Evolutionary conservation across 2,888 invertebrate species (phyloP), one percentile per base, ranked within the genome.

Genomic region (Acheta domesticus): DNA sequence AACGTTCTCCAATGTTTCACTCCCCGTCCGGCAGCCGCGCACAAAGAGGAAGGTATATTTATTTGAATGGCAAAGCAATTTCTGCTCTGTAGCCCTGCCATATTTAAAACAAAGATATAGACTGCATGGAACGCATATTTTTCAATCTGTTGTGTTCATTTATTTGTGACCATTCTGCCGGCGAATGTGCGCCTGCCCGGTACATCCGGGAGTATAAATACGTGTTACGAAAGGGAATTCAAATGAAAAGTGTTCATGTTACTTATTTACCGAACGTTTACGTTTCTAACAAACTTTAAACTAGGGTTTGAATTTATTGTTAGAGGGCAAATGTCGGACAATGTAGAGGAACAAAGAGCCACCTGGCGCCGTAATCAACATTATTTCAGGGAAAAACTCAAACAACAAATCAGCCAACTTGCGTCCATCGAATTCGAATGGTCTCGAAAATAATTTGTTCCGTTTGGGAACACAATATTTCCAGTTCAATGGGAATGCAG

Each of bases 21-120:
- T 62, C 62, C n/a, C 62, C 62, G n/a, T 14, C 62, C 62, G n/a
- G 16, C 14, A 62, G 62, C n/a, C n/a, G 16, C 62, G n/a, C 3
- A 62, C 62, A 62, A 62, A 62, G 62, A 62, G 62, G 62, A 62
- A 62, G 62, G 62, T 62, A 62, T 62, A 62, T 62, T 62, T 62
- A 62, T 62, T 62, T 62, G 62, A 62, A 62, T 62, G 62, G 62
- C 62, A 14, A 62, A 62, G 62, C 62, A 62, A 62, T 62, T 62
- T 62, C 62, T 14, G 62, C 16, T 62, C 62, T n/a, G 62, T n/a
- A n/a, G 62, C 62, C 36, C 62, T 62, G 62, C 62, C 62, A 62
- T 62, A 62, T 62, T 62, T 62, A 62, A 62, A 62, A 62, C 62
- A 62, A 62, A 62, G 62, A 62, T 62, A 62, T 62, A 62, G 62